Base-by-base conservation (phyloP, 2,888 invertebrate species). In the Chironomus riparius region DNA sequence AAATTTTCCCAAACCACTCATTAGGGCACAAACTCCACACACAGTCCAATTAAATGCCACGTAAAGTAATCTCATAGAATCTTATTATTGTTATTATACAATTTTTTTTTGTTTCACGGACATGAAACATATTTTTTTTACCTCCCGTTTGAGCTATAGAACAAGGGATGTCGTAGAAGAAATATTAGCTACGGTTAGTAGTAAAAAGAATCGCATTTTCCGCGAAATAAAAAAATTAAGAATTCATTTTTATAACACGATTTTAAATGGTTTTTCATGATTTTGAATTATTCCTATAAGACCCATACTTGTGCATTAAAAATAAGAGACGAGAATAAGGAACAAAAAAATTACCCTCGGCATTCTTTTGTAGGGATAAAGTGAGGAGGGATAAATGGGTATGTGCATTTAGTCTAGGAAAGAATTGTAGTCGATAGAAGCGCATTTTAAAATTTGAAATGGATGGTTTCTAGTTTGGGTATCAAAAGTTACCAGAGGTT, bases 1-100 rank as follows among this genome's bases (percentile, higher is more conserved):
- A 38, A 74, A 74, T 74, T 38, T 68, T 74, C 74, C 74, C 74
- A 74, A 74, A 74, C 74, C 74, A 65, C 74, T 74, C 74, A 74
- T 74, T 74, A 74, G 24, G 18, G 28, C 18, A 68, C n/a, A 15
- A 74, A 48, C 47, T 61, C n/a, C 18, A 38, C 56, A 15, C 65
- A 24, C 21, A 24, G 65, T 62, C 74, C 74, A 74, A 74, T 74
- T 74, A 74, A 68, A 73, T 65, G 74, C 47, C 65, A 56, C 56
- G 56, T 18, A 56, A 56, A 56, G 56, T 56, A 56, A 56, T 56
- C 56, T 56, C 15, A 56, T 56, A 47, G 74, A 62, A 48, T 68
- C 68, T 47, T 73, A 38, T 73, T 73, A 73, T 61, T 74, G 6
- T 56, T 50, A 15, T 15, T n/a, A 65, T 12, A 73, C 38, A 38